Evolutionary conservation across 2,797 vertebrate species (phyloP), one percentile per base, ranked within the genome.

Genomic region (Danionella dracula): DNA sequence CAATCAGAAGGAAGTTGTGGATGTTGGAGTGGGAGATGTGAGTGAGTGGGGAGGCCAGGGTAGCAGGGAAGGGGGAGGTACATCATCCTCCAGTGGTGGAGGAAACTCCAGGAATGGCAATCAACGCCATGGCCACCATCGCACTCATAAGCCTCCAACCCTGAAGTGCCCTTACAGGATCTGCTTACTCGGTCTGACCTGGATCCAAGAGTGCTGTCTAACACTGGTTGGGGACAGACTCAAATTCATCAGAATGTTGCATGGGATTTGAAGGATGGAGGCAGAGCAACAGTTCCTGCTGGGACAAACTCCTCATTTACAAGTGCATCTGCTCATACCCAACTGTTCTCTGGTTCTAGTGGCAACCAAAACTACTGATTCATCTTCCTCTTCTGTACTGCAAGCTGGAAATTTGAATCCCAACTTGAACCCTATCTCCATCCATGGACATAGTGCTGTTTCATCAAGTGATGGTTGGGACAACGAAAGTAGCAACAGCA

Each of bases 151-250:
- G 79, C 83, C 93, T 81, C 90, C 91, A 54, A 94, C 75, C 86
- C 93, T 83, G 96, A 99, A 85, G 93, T 91, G 88, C 93, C 95
- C 92, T 90, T 99, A 93, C 92, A 99, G 88, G 92, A 86, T 84
- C 82, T 99, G 76, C 92, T 99, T 66, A 98, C 82, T 85, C 92
- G 96, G 79, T 90, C 93, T 82, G 97, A 99, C 87, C 86, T 99
- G 84, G 97, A 99, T 79, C 97, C 97, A 46, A 89, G 94, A 71
- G 94, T 99, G 83, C 89, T 99, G 78, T 99, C 95, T 58, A 99
- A 99, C 89, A 90, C 93, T 0, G 96, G 97, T 79, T 99, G 96
- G 97, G 97, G 97, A 78, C 95, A 99, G 85, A 99, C 93, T 67
- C 94, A 98, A 86, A 99, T 99, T 70, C 91, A 94, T 82, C 97